Evolutionary conservation across 1,140 invertebrate species (phyloP).

Genomic region (Ridgeia piscesae): DNA sequence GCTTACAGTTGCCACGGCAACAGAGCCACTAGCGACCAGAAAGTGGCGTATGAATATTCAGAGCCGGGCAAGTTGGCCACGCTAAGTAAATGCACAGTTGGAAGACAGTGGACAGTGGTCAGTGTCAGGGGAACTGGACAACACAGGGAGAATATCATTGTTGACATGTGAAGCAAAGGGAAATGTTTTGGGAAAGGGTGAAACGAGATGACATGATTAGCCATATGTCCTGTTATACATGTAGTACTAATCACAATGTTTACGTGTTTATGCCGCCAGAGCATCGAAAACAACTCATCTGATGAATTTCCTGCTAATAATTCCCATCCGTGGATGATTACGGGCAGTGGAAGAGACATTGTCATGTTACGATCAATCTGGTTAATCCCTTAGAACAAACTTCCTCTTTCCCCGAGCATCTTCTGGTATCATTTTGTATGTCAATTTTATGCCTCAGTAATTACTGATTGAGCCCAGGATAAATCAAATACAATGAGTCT

Average conservation of each 20-base stretch:
- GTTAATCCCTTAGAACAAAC: too few relatives aligned
- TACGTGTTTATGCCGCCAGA: too few relatives aligned
- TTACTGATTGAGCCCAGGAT: too few relatives aligned
- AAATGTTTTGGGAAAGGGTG: neutral
- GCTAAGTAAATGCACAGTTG: neutral
- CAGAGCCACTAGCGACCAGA: neutral
- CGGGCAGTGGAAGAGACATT: too few relatives aligned
- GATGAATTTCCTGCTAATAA: too few relatives aligned
- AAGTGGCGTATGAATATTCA: slow-evolving; percentile 5
- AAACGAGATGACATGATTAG: neutral
- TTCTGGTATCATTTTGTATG: too few relatives aligned
- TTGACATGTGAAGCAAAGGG: neutral
- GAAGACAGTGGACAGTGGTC: neutral
- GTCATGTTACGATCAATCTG: too few relatives aligned
- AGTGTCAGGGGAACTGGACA: neutral
- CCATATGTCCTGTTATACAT: neutral
- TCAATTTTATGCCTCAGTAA: too few relatives aligned
- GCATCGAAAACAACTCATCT: too few relatives aligned
- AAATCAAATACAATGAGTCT: too few relatives aligned
- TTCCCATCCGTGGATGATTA: too few relatives aligned
- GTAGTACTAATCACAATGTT: neutral
- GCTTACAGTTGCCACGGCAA: neutral
- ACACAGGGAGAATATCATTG: neutral
- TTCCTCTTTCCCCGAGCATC: too few relatives aligned
- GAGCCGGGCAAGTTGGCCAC: neutral